Percentiles rank a stretch among this genome's conserved stretches.
phyloP scores from a whole-genome alignment of 1,140 invertebrate species.

The Condylostylus longicornis region DNA sequence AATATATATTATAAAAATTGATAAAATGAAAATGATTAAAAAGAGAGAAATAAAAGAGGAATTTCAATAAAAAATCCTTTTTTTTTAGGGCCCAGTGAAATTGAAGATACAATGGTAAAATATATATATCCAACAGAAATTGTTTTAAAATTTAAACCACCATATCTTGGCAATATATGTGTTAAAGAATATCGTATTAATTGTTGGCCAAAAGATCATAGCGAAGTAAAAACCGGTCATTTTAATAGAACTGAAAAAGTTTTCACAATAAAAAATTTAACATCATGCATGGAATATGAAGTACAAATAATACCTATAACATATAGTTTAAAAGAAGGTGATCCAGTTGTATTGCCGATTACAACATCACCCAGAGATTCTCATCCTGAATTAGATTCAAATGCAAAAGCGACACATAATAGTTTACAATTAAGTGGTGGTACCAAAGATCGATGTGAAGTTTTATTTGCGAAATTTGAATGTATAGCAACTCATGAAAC shows the following conservation, averaged over 20 bases:
- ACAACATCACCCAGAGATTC: conserved; percentile 15
- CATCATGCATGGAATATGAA: conserved; percentile 19
- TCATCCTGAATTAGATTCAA: conserved; percentile 11
- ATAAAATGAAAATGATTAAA: too few relatives aligned
- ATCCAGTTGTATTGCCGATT: conserved; percentile 12
- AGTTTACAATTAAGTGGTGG: conserved; percentile 17
- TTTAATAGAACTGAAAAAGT: conserved; percentile 6
- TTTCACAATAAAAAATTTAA: not conserved
- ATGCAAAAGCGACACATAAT: conserved; percentile 9
- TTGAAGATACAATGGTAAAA: too few relatives aligned
- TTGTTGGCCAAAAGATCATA: conserved; percentile 20
- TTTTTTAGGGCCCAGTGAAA: too few relatives aligned
- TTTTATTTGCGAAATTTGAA: conserved; percentile 18
- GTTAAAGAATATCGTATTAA: conserved; percentile 19
- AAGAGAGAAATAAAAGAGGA: too few relatives aligned
- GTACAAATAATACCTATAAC: conserved; percentile 25
- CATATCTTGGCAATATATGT: conserved; percentile 20
- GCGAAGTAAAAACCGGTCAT: conserved; percentile 10
- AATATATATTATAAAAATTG: too few relatives aligned
- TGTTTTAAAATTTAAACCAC: too few relatives aligned
- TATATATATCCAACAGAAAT: too few relatives aligned
- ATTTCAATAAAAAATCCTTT: too few relatives aligned
- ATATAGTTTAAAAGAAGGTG: conserved; percentile 13
- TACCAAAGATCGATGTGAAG: conserved; percentile 18
- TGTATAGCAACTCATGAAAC: conserved; percentile 10